Evolutionary conservation across 2,113 vertebrate genomes (phyloP).

Genomic region (Mugil cephalus): DNA sequence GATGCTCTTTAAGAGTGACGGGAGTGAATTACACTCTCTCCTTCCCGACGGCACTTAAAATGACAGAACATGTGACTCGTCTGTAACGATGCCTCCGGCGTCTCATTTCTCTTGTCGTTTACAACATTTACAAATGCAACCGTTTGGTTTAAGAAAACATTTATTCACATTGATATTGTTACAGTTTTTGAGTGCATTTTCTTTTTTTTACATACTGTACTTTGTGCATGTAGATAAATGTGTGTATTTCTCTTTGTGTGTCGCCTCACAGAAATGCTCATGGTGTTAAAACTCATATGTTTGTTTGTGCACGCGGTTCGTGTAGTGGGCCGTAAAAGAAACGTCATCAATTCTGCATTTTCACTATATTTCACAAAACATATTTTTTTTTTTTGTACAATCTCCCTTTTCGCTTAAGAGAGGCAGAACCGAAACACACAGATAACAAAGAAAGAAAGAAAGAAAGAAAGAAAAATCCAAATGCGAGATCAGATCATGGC

Average conservation of each 20-base stretch:
- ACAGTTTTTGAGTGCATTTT: slow-evolving; percentile 77
- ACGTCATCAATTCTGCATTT: slow-evolving; percentile 56
- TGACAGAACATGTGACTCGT: neutral
- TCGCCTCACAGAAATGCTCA: slow-evolving; percentile 45
- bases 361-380: slow-evolving; percentile 44
- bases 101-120: neutral
- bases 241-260: slow-evolving; percentile 34
- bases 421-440: slow-evolving; percentile 68
- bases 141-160: slow-evolving; percentile 81
- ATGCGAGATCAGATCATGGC: slow-evolving; percentile 65
- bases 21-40: slow-evolving; percentile 12
- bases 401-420: slow-evolving; percentile 66
- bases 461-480: slow-evolving; percentile 66
- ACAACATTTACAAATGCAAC: slow-evolving; percentile 25
- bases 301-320: slow-evolving; percentile 9
- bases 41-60: neutral
- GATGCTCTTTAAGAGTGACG: neutral
- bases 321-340: slow-evolving; percentile 50
- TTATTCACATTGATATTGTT: slow-evolving; percentile 86
- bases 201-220: slow-evolving; percentile 74
- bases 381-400: slow-evolving; percentile 80
- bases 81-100: neutral
- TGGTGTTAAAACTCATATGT: slow-evolving; percentile 24
- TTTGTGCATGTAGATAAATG: slow-evolving; percentile 59
- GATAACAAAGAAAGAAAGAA: slow-evolving; percentile 53